Base-by-base conservation (phyloP, 92 coral and sea anemone species). In the Zoanthus sansibaricus region DNA sequence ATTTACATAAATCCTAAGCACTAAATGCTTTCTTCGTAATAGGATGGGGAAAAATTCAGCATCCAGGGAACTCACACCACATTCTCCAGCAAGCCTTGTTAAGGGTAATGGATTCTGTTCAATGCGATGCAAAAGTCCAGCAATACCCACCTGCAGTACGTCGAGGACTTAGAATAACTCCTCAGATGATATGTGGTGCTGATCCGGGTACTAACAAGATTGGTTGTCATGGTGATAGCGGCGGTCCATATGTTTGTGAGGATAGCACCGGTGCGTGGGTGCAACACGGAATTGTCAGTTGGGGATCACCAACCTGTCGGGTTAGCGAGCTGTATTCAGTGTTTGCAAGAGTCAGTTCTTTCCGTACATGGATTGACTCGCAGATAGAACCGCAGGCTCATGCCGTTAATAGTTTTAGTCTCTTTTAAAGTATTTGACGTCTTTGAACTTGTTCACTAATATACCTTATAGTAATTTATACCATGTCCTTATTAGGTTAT, bases 191-290 rank as follows among this genome's bases (percentile, higher is more conserved):
- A 37, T 79, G 84, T 6, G 84, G 74, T n/a, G 74, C 73, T 14
- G 73, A 62, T 4, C 45, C 84, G 11, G 84, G 84, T 45, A 44
- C 58, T 2, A 64, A 45, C 72, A 79, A 11, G 20, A 79, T 79
- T 45, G 84, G 61, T 79, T 64, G 74, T 42, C 84, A 64, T 79
- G 84, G 84, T n/a, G 84, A 64, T 37, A 79, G 84, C 11, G 84
- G 84, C 15, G 84, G 84, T 3, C 84, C 84, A 20, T 79, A 79
- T 62, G 84, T 79, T 8, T 79, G 84, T 17, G 56, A 79, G 48
- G 15, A 11, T 16, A 18, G 44, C 73, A 64, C 20, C 64, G 84
- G 84, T 14, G 73, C 71, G 6, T 79, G 84, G 84, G 73, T 79
- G 21, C 84, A 79, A 62, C 58, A 79, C 25, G 84, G 84, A 5